phyloP scores from a whole-genome alignment of 2,888 invertebrate species.

The Rhagonycha lutea region DNA sequence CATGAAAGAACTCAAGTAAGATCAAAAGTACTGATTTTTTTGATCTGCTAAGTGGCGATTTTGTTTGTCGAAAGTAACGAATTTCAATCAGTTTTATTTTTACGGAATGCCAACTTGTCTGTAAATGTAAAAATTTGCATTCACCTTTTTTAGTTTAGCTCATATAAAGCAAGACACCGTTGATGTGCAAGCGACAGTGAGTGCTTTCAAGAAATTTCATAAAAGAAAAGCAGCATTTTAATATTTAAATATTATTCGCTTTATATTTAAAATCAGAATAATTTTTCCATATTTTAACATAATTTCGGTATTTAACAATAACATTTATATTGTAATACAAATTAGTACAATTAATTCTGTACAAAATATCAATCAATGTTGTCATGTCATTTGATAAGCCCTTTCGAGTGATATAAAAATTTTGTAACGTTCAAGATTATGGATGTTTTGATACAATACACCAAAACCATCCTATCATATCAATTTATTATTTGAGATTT shows the following conservation, averaged over 20 bases:
- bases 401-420: background rate
- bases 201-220: slow-evolving; percentile 8
- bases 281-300: background rate
- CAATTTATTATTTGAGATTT: background rate
- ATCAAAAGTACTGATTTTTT: slow-evolving; percentile 17
- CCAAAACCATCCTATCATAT: background rate
- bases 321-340: background rate
- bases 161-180: slow-evolving; percentile 19
- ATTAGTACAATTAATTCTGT: background rate
- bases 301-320: background rate
- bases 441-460: background rate
- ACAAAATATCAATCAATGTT: background rate
- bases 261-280: background rate
- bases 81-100: background rate
- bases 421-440: background rate
- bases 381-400: background rate
- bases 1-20: slow-evolving; percentile 15
- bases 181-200: slow-evolving; percentile 17
- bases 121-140: slow-evolving; percentile 26
- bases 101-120: slow-evolving; percentile 22
- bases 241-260: slow-evolving; percentile 1
- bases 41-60: background rate
- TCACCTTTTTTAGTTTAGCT: slow-evolving; percentile 15
- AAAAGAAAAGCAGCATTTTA: slow-evolving; percentile 12
- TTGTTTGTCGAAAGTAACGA: background rate